Conservation (phyloP, 1,140 invertebrate species). For the Stegodyphus mimosarum region DNA sequence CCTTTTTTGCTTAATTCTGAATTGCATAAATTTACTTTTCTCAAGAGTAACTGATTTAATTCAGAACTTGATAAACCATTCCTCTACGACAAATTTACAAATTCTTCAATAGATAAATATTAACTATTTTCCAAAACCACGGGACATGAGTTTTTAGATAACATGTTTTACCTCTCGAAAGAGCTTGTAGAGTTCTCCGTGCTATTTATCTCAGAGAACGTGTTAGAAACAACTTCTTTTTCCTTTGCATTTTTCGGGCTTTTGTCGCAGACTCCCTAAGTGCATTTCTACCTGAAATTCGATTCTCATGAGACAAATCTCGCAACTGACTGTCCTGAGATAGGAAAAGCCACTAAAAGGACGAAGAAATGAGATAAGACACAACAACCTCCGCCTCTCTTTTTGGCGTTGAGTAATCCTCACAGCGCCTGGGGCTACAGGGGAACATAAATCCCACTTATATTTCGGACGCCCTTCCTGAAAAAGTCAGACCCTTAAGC, state of each 20-base stretch:
- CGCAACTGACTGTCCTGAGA: not conserved
- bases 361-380: not conserved
- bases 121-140: no score
- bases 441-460: slow-evolving; percentile 52
- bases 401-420: not conserved
- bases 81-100: no score
- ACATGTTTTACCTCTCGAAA: no score
- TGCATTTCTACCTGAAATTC: slow-evolving; percentile 16
- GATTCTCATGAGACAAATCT: slow-evolving; percentile 11
- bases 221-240: no score
- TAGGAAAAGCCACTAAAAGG: not conserved
- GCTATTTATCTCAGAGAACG: no score
- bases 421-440: slow-evolving; percentile 7
- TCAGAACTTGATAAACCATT: no score
- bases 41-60: no score
- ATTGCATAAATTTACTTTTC: no score
- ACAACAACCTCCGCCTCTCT: not conserved
- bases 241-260: not conserved
- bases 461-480: slow-evolving; percentile 29
- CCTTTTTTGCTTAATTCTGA: no score
- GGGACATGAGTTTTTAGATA: no score
- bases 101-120: no score
- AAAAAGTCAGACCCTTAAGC: slow-evolving; percentile 33
- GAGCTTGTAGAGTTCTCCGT: no score
- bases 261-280: not conserved